phyloP scores from a whole-genome alignment of 2,113 vertebrate genomes.

The Prietella phreatophila region DNA sequence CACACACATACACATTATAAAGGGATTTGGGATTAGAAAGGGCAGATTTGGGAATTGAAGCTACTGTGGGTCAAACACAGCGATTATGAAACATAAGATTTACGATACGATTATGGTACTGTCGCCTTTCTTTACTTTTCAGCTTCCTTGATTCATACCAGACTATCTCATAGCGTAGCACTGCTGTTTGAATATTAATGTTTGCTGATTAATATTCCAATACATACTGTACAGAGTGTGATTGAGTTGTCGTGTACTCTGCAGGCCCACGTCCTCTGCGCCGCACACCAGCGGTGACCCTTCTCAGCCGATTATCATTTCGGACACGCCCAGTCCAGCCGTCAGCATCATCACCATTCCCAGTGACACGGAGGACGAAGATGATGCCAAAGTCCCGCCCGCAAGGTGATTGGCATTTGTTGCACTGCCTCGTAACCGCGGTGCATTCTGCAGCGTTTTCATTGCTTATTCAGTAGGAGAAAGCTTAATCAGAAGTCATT shows the following conservation, averaged over 20 bases:
- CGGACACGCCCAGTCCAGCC: conserved; percentile 92
- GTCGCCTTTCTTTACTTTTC: neutral
- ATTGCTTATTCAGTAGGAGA: neutral
- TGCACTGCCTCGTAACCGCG: neutral
- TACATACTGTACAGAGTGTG: neutral
- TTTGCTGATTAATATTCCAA: neutral
- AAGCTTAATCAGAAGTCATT: neutral
- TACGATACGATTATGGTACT: neutral
- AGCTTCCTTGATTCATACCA: neutral
- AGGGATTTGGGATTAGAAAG: neutral
- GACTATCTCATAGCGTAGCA: neutral
- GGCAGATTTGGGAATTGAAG: neutral
- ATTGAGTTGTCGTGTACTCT: neutral
- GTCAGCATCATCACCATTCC: conserved; percentile 98
- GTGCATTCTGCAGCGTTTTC: neutral
- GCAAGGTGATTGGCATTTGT: conserved; percentile 64
- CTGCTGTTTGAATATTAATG: neutral
- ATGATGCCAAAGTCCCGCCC: conserved; percentile 87
- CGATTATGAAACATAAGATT: neutral
- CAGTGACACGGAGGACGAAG: conserved; percentile 95
- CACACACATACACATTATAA: neutral
- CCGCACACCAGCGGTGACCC: conserved; percentile 79
- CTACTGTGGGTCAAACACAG: neutral
- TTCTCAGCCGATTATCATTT: conserved; percentile 93
- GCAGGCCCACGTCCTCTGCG: conserved; percentile 77